Evolutionary conservation across 2,888 invertebrate genomes (phyloP), one percentile per base, ranked within the genome.

Genomic region (Hemicrepidius hirtus): DNA sequence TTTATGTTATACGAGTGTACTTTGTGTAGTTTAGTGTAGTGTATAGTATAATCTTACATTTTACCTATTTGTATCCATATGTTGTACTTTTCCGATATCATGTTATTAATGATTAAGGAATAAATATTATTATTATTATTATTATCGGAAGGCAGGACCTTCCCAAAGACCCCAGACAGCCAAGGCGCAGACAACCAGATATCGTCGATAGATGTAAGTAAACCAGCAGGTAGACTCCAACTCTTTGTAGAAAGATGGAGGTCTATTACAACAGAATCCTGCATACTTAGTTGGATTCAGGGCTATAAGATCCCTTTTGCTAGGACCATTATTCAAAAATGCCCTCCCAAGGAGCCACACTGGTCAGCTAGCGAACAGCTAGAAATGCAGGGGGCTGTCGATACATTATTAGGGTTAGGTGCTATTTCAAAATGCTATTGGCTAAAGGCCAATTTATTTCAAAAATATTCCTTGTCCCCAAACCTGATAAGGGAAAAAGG

Each of bases 401-500:
- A 35, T n/a, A 9, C 46, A 5, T 35, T 35, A 35, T 35, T 35
- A 35, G 10, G 10, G 6, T 35, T 35, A 50, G 50, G 50, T 9
- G 50, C 21, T 3, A 50, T 50, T 18, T 4, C 32, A n/a, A 3
- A 28, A 35, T 57, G 57, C 21, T 3, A 13, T 7, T 9, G n/a
- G 6, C 4, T 57, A 41, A n/a, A 21, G 50, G 41, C 16, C 66
- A 71, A 37, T 65, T 63, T 57, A 4, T 70, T 12, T 70, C 55
- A 16, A n/a, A 4, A n/a, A 50, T 55, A 28, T 74, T 74, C 49
- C 28, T 67, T 18, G 70, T 71, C n/a, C 40, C 63, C n/a, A 74
- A 74, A 64, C 68, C 71, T n/a, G 68, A 75, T 68, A 67, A 67
- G 13, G n/a, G 57, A 7, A 53, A 68, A n/a, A 49, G 73, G 16